Base-by-base conservation (phyloP, 1,140 invertebrate species). In the Lucilia cuprina region DNA sequence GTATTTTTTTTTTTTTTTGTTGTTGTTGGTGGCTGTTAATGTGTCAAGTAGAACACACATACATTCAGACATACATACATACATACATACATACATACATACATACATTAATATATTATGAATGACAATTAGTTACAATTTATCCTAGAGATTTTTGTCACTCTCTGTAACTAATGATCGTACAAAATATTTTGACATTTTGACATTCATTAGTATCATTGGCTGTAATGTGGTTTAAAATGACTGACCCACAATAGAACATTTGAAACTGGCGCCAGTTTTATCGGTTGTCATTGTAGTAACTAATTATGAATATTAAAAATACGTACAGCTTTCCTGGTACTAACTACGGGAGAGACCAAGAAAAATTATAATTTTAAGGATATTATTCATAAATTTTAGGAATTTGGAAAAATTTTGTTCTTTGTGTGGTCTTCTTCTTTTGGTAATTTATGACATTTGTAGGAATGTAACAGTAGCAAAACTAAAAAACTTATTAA, bases 211-310 rank as follows among this genome's bases (percentile, higher is more conserved):
- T 60, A 60, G 55, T n/a, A 60, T n/a, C 55, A 60, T 60, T 60
- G 65, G n/a, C 25, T 70, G 10, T n/a, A 9, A 70, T 70, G n/a
- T 21, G 65, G 65, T 70, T 70, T 70, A 70, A 19, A 21, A 70
- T 70, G 65, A 70, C n/a, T 8, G 65, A 25, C n/a, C n/a, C 12
- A 14, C 14, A 19, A 1, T 49, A 49, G 9, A 49, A 80, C 77
- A 80, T 50, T 80, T 80, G 77, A 80, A 25, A 80, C 77, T 80
- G 77, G 77, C 77, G 77, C 77, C 77, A 80, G 77, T 70, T 70
- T 70, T 70, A 70, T 70, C n/a, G 65, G 10, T 70, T 70, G n/a
- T 21, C n/a, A 70, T 70, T 70, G 21, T 70, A 21, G 5, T n/a
- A 70, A 25, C n/a, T 80, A 80, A 50, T 80, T 80, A 80, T 80